Conservation (phyloP, 2,113 vertebrate genomes). For the Dasyornis broadbenti region DNA sequence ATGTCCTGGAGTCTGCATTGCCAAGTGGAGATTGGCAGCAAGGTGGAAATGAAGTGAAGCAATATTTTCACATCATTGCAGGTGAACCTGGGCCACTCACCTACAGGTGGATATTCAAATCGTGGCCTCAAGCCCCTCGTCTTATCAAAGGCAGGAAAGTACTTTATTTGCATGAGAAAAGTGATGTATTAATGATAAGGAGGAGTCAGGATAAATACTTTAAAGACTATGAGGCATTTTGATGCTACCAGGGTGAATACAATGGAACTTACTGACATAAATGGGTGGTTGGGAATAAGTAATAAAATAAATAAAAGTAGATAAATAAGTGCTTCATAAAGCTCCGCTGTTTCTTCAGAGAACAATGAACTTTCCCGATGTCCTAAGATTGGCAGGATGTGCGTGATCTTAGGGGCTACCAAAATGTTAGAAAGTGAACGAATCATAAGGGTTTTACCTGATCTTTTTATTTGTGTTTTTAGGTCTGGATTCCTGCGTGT, state of each 20-base stretch:
- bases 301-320: background rate
- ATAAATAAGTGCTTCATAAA: background rate
- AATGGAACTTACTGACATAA: background rate
- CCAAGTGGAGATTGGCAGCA: background rate
- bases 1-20: background rate
- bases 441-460: background rate
- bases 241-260: fast-evolving
- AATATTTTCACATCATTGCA: background rate
- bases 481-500: background rate
- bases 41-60: background rate
- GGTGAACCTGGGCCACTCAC: background rate
- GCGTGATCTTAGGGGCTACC: background rate
- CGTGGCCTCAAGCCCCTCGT: background rate
- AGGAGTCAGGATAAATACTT: background rate
- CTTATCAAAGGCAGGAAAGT: background rate
- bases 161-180: background rate
- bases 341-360: background rate
- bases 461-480: background rate
- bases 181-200: background rate
- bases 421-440: background rate
- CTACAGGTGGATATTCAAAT: background rate
- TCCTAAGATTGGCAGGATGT: background rate
- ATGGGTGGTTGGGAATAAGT: background rate
- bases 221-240: background rate
- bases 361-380: background rate